Conservation (phyloP, 1,140 invertebrate species). For the Meteorus sp. region DNA sequence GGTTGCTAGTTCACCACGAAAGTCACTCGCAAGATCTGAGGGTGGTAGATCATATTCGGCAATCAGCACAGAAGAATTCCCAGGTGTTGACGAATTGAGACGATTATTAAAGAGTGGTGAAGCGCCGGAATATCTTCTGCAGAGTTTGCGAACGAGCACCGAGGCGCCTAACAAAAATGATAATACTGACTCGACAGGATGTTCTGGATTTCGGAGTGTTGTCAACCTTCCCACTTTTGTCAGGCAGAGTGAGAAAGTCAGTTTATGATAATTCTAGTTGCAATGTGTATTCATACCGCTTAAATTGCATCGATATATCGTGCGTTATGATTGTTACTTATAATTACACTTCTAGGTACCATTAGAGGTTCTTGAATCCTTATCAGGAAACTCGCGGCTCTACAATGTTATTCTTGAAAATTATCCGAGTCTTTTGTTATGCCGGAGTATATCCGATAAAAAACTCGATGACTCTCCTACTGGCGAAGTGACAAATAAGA, state of each 20-base stretch:
- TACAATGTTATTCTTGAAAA: slow-evolving; percentile 74
- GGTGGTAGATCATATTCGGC: slow-evolving; percentile 44
- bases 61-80: slow-evolving; percentile 60
- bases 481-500: slow-evolving; percentile 50
- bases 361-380: slow-evolving; percentile 65
- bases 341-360: slow-evolving; percentile 61
- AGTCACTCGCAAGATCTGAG: slow-evolving; percentile 52
- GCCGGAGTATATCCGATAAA: slow-evolving; percentile 68
- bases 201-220: slow-evolving; percentile 62
- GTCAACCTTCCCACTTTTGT: slow-evolving; percentile 76
- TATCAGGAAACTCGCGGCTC: slow-evolving; percentile 67
- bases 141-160: slow-evolving; percentile 64
- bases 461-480: slow-evolving; percentile 58
- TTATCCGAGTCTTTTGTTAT: slow-evolving; percentile 69
- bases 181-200: slow-evolving; percentile 37
- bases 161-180: slow-evolving; percentile 38
- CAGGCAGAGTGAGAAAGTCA: slow-evolving; percentile 69
- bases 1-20: slow-evolving; percentile 43
- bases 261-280: slow-evolving; percentile 5
- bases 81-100: slow-evolving; percentile 69
- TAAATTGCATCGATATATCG: slow-evolving; percentile 14
- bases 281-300: slow-evolving; percentile 2
- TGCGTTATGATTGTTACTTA: background rate
- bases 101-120: slow-evolving; percentile 67
- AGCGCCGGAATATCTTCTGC: slow-evolving; percentile 67